Evolutionary conservation across 1,140 invertebrate species (phyloP), one percentile per base, ranked within the genome.

Genomic region (Calliphora vicina): DNA sequence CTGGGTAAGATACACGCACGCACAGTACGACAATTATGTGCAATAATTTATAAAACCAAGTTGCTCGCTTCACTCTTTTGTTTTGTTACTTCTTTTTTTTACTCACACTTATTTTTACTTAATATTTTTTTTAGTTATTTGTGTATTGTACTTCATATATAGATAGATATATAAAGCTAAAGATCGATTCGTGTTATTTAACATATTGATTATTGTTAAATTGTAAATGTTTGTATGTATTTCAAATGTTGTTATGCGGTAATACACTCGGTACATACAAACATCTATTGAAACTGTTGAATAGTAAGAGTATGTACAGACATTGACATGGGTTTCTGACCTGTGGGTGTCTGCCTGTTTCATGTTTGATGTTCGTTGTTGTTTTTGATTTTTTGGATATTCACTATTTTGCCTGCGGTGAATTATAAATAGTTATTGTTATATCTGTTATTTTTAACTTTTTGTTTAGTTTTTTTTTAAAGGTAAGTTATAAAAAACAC

Each of bases 51-150:
- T 1, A 50, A 50, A 15, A 81, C 26, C 80, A 61, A 81, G 83
- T 83, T 83, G 78, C 78, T 81, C 78, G 67, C 80, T 76, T 82
- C 81, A 83, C 42, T 81, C 83, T 81, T 83, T 82, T 82, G 80
- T 83, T 83, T 81, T 81, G 3, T 61, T 42, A 71, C n/a, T 35
- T 8, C 35, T 35, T 35, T 10, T 26, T 42, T 26, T 50, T 17
- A 57, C 50, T 17, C 50, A 57, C 35, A 35, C 35, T 57, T 57
- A 57, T n/a, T 57, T 57, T 12, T 0, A 15, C 15, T 57, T 57
- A 57, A 12, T 17, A 57, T 17, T 50, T 50, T 50, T 50, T 5
- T 50, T 50, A 15, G 2, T 3, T 50, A 5, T 17, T 50, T 1
- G 13, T 57, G 2, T n/a, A n/a, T 57, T n/a, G 12, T 57, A 15